phyloP scores from a whole-genome alignment of 1,140 invertebrate genomes.

The Dinoponera quadriceps region DNA sequence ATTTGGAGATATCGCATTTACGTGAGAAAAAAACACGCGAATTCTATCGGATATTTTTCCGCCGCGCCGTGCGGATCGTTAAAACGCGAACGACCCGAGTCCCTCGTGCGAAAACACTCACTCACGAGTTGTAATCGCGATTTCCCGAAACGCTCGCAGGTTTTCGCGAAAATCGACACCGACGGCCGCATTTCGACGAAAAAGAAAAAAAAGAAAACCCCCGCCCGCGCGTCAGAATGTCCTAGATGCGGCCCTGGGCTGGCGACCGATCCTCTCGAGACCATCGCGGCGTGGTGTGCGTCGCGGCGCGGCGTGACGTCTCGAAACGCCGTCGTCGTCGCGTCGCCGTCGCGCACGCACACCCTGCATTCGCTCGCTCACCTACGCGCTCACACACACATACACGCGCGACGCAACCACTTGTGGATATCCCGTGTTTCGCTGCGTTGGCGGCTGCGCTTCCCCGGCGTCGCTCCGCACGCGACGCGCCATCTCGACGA shows the following conservation, averaged over 20 bases:
- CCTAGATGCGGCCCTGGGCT: constrained; percentile 40
- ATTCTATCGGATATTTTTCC: too few species aligned
- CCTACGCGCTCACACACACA: neutral
- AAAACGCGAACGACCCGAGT: too few species aligned
- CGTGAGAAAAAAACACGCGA: too few species aligned
- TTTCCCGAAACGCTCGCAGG: too few species aligned
- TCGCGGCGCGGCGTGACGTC: constrained; percentile 42
- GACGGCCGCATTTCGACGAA: too few species aligned
- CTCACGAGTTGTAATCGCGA: too few species aligned
- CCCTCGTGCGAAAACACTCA: too few species aligned
- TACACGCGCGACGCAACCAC: constrained; percentile 75
- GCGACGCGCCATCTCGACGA: constrained; percentile 22
- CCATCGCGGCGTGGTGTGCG: constrained; percentile 36
- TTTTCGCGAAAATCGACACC: too few species aligned
- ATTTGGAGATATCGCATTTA: too few species aligned
- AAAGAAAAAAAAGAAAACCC: too few species aligned
- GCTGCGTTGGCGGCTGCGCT: constrained; percentile 34
- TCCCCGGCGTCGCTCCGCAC: neutral
- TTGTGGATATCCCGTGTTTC: constrained; percentile 76
- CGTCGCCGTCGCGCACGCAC: neutral
- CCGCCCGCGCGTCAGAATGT: neutral
- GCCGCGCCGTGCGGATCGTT: too few species aligned
- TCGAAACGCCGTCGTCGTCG: constrained; percentile 26
- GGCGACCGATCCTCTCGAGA: constrained; percentile 48
- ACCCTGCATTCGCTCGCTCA: neutral